Base-by-base conservation (phyloP, 2,113 vertebrate species). In the Corydoras sp. region DNA sequence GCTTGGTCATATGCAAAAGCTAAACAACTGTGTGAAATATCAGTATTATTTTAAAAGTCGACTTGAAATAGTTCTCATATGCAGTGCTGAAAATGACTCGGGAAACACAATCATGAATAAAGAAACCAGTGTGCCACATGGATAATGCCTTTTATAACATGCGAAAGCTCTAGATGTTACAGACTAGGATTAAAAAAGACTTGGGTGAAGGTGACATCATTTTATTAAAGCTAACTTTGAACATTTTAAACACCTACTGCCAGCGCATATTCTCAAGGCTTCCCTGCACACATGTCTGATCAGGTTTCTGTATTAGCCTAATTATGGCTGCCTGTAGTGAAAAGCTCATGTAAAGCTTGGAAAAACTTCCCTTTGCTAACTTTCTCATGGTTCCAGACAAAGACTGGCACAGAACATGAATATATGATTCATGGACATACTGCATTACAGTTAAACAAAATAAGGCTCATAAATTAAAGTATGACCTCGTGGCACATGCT, bases 271-370 rank as follows among this genome's bases (percentile, higher is more conserved):
- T 55, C 48, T 65, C 51, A 60, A 50, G 10, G 35, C 53, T 68
- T 50, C 55, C 58, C 31, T 14, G 12, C 24, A 10, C 67, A 63
- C 77, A 60, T 29, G 69, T 75, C 73, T 65, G 77, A 68, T 79
- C 73, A 75, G 77, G 73, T 69, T 79, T 55, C 73, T 29, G 62
- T 72, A 75, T 72, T 75, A 65, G 48, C 48, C 35, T 72, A 72
- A 79, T 72, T 69, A 79, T 61, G 65, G 71, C 32, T 67, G 31
- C 58, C 65, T 31, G 60, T 55, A 58, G 60, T 24, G 65, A 64
- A 69, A 53, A 61, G 65, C 69, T 78, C 55, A 32, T 35, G 59
- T 24, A 43, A 63, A 61, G 29, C 69, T 72, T 55, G 15, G 62
- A 58, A 63, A 60, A 13, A 51, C 65, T 71, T 78, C 64, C 63